phyloP scores from a whole-genome alignment of 2,797 vertebrate genomes.

The Petrocephalus sullivani region DNA sequence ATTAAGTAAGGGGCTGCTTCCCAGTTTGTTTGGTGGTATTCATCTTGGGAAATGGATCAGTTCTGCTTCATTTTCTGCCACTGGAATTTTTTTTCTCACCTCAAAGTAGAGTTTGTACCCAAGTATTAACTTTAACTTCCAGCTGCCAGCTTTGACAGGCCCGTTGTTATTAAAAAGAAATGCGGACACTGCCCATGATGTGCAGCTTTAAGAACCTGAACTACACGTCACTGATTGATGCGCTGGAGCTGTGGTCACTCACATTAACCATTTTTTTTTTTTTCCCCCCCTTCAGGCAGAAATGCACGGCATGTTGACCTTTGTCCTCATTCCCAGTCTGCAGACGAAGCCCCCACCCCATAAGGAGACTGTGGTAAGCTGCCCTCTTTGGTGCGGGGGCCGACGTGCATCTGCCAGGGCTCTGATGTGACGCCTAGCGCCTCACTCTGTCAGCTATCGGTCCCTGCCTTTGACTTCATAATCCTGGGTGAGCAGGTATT shows the following conservation, averaged over 20 bases:
- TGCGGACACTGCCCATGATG: neutral
- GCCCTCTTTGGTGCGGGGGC: neutral
- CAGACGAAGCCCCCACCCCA: conserved; percentile 77
- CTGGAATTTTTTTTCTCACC: neutral
- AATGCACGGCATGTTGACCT: conserved; percentile 94
- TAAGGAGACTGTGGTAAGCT: conserved; percentile 92
- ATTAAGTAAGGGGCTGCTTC: neutral
- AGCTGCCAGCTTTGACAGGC: neutral
- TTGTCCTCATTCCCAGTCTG: conserved; percentile 85
- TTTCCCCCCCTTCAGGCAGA: conserved; percentile 70
- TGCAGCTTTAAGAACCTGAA: neutral
- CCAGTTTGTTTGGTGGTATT: neutral
- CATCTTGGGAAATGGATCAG: neutral
- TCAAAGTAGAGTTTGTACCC: neutral
- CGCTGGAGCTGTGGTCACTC: neutral
- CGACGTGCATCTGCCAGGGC: neutral
- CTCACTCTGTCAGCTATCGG: neutral
- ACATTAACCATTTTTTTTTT: neutral
- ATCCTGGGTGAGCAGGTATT: neutral
- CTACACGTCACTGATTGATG: neutral
- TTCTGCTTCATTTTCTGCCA: neutral
- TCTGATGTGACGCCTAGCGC: neutral
- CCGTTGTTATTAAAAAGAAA: neutral
- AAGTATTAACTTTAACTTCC: neutral
- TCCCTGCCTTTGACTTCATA: neutral